Base-by-base conservation (phyloP, 2,888 invertebrate species). In the Caradrina kadenii region DNA sequence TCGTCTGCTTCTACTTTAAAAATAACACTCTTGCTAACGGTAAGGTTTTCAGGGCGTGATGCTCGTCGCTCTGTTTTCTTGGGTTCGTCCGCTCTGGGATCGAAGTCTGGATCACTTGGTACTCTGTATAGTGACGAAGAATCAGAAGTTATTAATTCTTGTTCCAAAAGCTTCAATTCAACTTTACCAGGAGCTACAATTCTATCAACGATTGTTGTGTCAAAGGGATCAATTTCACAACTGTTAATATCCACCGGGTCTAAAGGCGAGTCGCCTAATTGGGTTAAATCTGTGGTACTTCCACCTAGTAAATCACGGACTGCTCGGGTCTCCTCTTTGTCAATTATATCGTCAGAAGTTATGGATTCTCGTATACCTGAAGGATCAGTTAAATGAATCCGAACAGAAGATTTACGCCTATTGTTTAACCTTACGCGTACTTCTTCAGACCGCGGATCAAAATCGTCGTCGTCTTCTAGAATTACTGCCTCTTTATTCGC, bases 191-290 rank as follows among this genome's bases (percentile, higher is more conserved):
- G 98, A 65, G 97, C 97, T 55, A 97, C 96, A 48, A 97, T 96
- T 63, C 96, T 96, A 84, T 97, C 97, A 2, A 98, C 97, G 45
- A 97, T 96, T 0, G 98, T 98, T 0, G 98, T 98, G 87, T 98
- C 98, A 86, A 99, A 98, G 0, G 98, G 98, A 93, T 98, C 98
- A 64, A 97, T 97, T 63, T 96, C 97, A 69, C 91, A 89, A 67
- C 93, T 91, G 73, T 96, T 96, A 13, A 96, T 95, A 55, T 96
- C 93, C 26, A 96, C 92, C 31, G 98, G 98, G 73, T 96, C 96
- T 63, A 98, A 96, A 1, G 98, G 98, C 35, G 96, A 96, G 82
- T 97, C 97, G 0, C 96, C 96, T 66, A 98, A 92, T 85, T 97
- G 96, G 19, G 97, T 97, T 61, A 98, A 94, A 91, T 98, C 98